phyloP scores from a whole-genome alignment of 2,797 vertebrate species.

The Astyanax mexicanus region DNA sequence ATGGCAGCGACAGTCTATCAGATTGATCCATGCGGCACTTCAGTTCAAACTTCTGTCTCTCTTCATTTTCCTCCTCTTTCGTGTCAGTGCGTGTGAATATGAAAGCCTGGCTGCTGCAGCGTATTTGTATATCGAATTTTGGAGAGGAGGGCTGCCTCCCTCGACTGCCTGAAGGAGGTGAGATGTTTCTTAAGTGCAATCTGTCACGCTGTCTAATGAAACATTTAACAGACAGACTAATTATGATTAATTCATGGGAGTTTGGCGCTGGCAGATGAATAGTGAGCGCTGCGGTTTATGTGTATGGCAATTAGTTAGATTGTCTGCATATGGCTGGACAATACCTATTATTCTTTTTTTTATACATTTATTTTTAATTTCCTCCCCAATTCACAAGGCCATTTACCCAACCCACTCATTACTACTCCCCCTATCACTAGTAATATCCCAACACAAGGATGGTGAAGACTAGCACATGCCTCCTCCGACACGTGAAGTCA shows the following conservation, averaged over 20 bases:
- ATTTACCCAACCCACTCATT: too few species aligned
- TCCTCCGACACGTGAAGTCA: too few species aligned
- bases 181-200: slow-evolving; percentile 10
- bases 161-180: slow-evolving; percentile 6
- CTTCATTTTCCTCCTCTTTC: slow-evolving; percentile 22
- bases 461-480: too few species aligned
- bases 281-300: neutral
- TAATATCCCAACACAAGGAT: too few species aligned
- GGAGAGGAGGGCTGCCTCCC: slow-evolving; percentile 26
- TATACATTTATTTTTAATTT: too few species aligned
- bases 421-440: too few species aligned
- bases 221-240: slow-evolving; percentile 2
- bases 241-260: neutral
- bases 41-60: slow-evolving; percentile 49
- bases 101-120: slow-evolving; percentile 6
- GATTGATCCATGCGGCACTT: slow-evolving; percentile 50
- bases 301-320: too few species aligned
- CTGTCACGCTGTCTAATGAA: neutral
- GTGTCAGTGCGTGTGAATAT: slow-evolving; percentile 14
- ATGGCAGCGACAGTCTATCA: slow-evolving; percentile 51
- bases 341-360: neutral
- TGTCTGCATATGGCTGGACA: neutral
- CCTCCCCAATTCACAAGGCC: too few species aligned
- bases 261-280: neutral
- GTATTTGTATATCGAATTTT: slow-evolving; percentile 19